Percentiles rank a stretch among this genome's conserved stretches.
These are phyloP conservation scores for Porites lobata DNA, from an alignment of 92 coral and sea anemone species.

Conservation along the genomic window DNA sequence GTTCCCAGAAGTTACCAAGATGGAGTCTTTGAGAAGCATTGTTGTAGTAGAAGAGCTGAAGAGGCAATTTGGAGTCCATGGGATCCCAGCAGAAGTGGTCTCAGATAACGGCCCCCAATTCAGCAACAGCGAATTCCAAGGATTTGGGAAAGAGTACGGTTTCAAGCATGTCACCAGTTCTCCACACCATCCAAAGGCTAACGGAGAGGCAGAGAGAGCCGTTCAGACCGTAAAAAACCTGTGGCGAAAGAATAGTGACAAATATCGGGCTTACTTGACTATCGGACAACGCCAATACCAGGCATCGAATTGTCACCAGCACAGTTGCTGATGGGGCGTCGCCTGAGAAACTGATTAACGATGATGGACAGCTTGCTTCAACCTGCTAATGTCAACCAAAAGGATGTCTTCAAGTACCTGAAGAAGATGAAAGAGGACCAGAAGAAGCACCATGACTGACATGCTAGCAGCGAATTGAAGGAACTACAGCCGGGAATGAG, in stretches of 20 bases:
- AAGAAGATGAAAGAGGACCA: background rate
- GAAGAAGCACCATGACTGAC: too few relatives aligned
- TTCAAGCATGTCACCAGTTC: constrained; percentile 40
- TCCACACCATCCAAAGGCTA: constrained; percentile 37
- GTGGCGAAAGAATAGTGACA: constrained; percentile 47
- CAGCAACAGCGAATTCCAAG: constrained; percentile 35
- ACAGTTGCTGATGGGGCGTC: constrained; percentile 58
- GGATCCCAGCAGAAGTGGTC: constrained; percentile 43
- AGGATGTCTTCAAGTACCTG: constrained; percentile 35
- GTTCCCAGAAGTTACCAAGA: constrained; percentile 45
- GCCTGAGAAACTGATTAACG: constrained; percentile 29
- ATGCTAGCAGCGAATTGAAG: too few relatives aligned
- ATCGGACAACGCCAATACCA: constrained; percentile 50
- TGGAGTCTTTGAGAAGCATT: constrained; percentile 21
- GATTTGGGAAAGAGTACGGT: constrained; percentile 47
- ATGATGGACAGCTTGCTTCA: constrained; percentile 6
- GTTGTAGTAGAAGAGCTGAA: constrained; percentile 40
- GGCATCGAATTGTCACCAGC: constrained; percentile 56
- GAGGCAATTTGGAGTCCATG: constrained; percentile 28
- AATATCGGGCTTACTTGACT: constrained; percentile 51
- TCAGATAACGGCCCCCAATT: constrained; percentile 51
- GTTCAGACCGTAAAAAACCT: constrained; percentile 34
- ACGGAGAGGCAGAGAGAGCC: constrained; percentile 45
- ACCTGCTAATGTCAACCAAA: constrained; percentile 13
- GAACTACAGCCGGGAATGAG: background rate